Conservation (phyloP, 2,888 invertebrate species). For the Halictus ligatus region DNA sequence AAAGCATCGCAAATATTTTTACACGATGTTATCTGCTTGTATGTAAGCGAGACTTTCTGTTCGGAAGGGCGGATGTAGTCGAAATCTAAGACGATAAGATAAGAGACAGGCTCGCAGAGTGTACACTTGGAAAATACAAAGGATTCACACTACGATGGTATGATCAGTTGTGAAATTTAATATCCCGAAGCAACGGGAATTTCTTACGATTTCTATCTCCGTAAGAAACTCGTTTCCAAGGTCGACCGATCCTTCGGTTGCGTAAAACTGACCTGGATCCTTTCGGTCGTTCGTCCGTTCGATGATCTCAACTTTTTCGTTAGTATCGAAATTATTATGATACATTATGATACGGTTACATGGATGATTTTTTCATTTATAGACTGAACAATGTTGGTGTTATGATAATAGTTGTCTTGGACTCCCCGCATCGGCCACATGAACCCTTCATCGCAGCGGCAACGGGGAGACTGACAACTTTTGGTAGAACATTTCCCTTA, state of each 20-base stretch:
- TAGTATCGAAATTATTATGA: not conserved
- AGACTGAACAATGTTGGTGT: not conserved
- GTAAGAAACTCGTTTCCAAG: conserved; percentile 59
- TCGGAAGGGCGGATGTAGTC: not conserved
- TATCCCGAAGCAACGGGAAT: conserved; percentile 10
- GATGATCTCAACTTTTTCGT: not conserved
- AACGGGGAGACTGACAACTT: not conserved
- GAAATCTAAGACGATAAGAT: conserved; percentile 26
- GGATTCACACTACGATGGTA: not conserved
- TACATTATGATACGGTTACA: not conserved
- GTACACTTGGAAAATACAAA: not conserved
- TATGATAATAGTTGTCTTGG: not conserved
- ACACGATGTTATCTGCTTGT: not conserved
- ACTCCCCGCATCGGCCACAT: not conserved
- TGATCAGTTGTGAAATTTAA: not conserved
- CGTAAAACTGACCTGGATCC: conserved; percentile 15
- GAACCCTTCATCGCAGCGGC: not conserved
- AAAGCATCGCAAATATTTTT: not conserved
- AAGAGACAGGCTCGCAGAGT: not conserved
- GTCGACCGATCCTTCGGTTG: conserved; percentile 38
- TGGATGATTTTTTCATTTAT: not conserved
- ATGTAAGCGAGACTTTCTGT: not conserved
- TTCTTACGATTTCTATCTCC: conserved; percentile 9
- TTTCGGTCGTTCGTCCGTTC: not conserved
- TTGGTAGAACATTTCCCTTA: not conserved